Conservation (phyloP, 2,113 vertebrate species). For the Misgurnus mizolepis region DNA sequence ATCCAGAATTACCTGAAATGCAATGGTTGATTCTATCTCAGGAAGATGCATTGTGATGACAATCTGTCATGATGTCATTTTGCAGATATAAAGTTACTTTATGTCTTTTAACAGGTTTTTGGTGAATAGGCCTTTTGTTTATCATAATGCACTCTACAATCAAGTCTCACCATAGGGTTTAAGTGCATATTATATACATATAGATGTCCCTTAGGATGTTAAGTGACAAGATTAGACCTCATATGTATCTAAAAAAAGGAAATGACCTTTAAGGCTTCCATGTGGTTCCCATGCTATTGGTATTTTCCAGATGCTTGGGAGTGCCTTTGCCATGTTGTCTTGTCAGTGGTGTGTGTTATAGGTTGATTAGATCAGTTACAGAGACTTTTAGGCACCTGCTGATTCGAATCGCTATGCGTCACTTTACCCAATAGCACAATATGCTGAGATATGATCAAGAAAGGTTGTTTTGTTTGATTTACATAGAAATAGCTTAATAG, state of each 20-base stretch:
- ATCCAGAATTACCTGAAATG: not conserved
- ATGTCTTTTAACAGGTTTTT: not conserved
- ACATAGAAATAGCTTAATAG: not conserved
- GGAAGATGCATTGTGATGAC: not conserved
- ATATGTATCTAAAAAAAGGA: conserved; percentile 4
- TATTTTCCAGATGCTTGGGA: conserved; percentile 17
- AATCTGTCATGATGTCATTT: not conserved
- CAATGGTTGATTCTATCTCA: not conserved
- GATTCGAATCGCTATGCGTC: not conserved
- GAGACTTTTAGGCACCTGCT: conserved; percentile 17
- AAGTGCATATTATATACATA: not conserved
- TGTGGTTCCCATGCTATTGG: not conserved
- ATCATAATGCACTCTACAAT: not conserved
- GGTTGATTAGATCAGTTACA: conserved; percentile 15
- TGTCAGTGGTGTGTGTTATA: conserved; percentile 26
- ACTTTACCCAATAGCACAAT: not conserved
- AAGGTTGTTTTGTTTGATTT: not conserved
- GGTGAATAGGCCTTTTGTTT: not conserved
- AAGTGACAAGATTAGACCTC: not conserved
- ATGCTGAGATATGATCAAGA: not conserved
- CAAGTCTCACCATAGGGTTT: not conserved
- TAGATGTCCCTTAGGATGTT: not conserved
- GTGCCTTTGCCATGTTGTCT: conserved; percentile 31
- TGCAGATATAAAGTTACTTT: not conserved
- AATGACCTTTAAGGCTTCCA: not conserved